Conservation (phyloP, 2,113 vertebrate genomes). For the Campylomormyrus numenius region DNA sequence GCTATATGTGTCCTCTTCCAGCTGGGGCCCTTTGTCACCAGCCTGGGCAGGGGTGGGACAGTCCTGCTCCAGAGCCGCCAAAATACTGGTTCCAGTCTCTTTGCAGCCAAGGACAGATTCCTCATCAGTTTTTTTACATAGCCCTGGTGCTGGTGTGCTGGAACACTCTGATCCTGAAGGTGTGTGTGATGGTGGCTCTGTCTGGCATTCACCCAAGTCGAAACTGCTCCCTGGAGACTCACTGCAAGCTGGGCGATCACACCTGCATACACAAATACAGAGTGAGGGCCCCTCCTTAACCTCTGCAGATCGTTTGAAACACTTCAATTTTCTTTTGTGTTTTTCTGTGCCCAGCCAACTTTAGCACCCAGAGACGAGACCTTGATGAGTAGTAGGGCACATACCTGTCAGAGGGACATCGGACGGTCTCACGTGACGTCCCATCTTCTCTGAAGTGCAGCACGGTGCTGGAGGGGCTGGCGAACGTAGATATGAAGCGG, state of each 20-base stretch:
- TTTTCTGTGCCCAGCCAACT: neutral
- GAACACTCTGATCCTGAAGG: constrained; percentile 51
- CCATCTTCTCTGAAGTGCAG: constrained; percentile 72
- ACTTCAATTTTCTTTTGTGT: neutral
- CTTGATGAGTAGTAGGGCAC: neutral
- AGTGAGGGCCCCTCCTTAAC: neutral
- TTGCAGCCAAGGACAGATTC: constrained; percentile 35
- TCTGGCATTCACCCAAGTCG: constrained; percentile 39
- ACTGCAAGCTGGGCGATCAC: constrained; percentile 28
- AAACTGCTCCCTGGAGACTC: constrained; percentile 47
- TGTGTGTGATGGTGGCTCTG: constrained; percentile 44
- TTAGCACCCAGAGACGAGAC: neutral
- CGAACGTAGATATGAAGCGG: constrained; percentile 85
- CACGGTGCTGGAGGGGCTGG: constrained; percentile 74
- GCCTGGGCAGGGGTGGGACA: constrained; percentile 36
- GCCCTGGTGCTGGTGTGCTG: constrained; percentile 44
- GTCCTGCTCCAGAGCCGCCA: neutral
- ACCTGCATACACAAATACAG: constrained; percentile 4
- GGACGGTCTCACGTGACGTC: constrained; percentile 53
- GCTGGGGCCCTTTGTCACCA: constrained; percentile 41
- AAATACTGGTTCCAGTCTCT: constrained; percentile 19
- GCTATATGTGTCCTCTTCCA: constrained; percentile 62
- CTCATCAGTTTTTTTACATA: constrained; percentile 16
- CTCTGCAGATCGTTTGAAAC: neutral
- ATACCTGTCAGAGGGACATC: constrained; percentile 50